Base-by-base conservation (phyloP, 2,888 invertebrate species). In the Rhodophaea formosa region DNA sequence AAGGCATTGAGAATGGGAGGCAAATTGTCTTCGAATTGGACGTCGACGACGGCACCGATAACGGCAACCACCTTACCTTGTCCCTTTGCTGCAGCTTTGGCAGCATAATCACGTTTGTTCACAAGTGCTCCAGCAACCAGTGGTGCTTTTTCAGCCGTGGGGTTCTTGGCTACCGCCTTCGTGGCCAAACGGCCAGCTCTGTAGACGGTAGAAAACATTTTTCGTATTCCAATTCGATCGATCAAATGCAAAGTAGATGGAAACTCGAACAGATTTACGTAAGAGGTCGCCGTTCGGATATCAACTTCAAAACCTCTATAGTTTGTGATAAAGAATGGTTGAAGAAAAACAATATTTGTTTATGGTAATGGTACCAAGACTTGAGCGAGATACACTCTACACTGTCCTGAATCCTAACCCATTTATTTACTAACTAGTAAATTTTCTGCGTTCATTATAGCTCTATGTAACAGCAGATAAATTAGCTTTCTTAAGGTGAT, bases 1-100 rank as follows among this genome's bases (percentile, higher is more conserved):
- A 99, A 92, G 58, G 98, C 97, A 92, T 99, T 99, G 63, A 99
- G 93, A 86, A 99, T 99, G 56, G 97, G 95, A 58, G 99, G 99
- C 56, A 99, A 93, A 59, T 94, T 93, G 69, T 97, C 97, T 61
- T 98, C 98, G 81, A 99, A 99, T 84, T 98, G 98, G 8, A 99
- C 98, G 84, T 99, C 99, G 57, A 99, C 98, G 44, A 99, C 98
- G 82, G 99, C 98, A 94, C 62, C 64, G 44, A 64, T 62, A 42
- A 64, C 62, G 0, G 64, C 62, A 15, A 64, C 62, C 51, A 64
- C 64, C 55, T 62, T 62, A 61, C 61, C 61, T 55, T 61, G 46
- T 14, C 57, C 59, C 52, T 61, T 61, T 43, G 42, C 61, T 15
- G 59, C 39, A n/a, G 59, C 54, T 51, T 61, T 58, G 10, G 59